Evolutionary conservation across 2,113 vertebrate genomes (phyloP), one percentile per base, ranked within the genome.

Genomic region (Empidonax traillii): DNA sequence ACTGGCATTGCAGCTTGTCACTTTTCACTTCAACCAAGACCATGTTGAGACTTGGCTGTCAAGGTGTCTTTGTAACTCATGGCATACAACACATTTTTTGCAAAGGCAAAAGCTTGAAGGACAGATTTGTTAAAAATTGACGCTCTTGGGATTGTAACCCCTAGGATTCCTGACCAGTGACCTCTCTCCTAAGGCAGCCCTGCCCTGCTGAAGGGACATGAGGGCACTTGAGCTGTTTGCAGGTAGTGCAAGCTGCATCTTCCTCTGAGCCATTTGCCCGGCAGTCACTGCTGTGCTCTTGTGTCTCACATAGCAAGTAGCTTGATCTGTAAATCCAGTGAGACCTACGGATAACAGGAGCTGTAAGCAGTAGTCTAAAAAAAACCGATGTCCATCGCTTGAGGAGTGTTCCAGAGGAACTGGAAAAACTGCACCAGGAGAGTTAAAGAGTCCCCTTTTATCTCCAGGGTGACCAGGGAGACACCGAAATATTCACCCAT

Each of bases 31-130:
- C 27, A 62, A 3, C 23, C 30, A 25, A 24, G 28, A 41, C 10
- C 0, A 0, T 17, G 4, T 1, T 28, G 56, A 46, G 20, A 22
- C 35, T 66, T 55, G 3, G 1, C 31, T 69, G 4, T 23, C 28
- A 35, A 33, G 15, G 14, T 74, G 25, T 35, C 41, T 61, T 65
- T 53, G 44, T 31, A 30, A 8, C 51, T 59, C 3, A 2, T 12
- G 24, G n/a, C 24, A 1, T 43, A 1, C 33, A 33, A 6, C 3
- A 14, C 12, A 0, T 18, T 43, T 69, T 59, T 65, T 46, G 7
- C 10, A 15, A 89, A 58, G n/a, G n/a, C 12, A 27, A 43, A 14
- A 44, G 27, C 14, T 41, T 78, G 47, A 52, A 71, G 76, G 51
- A 8, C 11, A 37, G 31, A 2, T 30, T 69, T 68, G 35, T 75